phyloP scores from a whole-genome alignment of 2,797 vertebrate species.

The Aselliscus stoliczkanus region DNA sequence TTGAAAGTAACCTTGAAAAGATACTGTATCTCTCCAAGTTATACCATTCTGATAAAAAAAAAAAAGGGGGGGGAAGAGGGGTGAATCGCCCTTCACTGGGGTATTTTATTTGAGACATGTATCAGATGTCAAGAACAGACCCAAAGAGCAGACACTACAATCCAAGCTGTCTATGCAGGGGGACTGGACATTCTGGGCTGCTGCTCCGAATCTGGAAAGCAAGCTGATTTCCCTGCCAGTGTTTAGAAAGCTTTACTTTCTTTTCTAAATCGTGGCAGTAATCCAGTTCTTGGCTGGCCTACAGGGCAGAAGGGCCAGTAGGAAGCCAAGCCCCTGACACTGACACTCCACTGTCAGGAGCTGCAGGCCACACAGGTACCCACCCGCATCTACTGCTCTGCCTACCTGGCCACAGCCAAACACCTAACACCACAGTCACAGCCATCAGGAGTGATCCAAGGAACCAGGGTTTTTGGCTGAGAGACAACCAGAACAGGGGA shows the following conservation, averaged over 20 bases:
- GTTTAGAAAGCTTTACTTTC: conserved; percentile 6
- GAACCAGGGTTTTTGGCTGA: background rate
- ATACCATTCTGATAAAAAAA: background rate
- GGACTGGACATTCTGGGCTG: background rate
- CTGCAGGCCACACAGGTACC: background rate
- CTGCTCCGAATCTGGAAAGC: background rate
- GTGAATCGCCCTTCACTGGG: background rate
- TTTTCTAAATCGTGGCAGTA: background rate
- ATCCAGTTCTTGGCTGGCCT: background rate
- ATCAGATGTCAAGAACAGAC: background rate
- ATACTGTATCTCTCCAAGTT: background rate
- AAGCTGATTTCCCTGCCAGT: background rate
- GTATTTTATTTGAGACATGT: background rate
- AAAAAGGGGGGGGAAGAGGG: background rate
- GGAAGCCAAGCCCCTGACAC: background rate
- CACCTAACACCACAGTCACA: background rate
- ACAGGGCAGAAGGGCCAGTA: background rate
- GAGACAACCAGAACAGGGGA: background rate
- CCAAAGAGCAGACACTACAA: background rate
- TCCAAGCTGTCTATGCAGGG: background rate
- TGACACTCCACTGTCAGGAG: background rate
- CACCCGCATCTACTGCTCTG: rapidly evolving
- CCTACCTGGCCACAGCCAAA: background rate
- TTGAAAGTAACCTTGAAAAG: background rate
- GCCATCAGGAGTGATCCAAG: background rate